phyloP scores from a whole-genome alignment of 1,140 invertebrate genomes.

The Drosophila busckii region DNA sequence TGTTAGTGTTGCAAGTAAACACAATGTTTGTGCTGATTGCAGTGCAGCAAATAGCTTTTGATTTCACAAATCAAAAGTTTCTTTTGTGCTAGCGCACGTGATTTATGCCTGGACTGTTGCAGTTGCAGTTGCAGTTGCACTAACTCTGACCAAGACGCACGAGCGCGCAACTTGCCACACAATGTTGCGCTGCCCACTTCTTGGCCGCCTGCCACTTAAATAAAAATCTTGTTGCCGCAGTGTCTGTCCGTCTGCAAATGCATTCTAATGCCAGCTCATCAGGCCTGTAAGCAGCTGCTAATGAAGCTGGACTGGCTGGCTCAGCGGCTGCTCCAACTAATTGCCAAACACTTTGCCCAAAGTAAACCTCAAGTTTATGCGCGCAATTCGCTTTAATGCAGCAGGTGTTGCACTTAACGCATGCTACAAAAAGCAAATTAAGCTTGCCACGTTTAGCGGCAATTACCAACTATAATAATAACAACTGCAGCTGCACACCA shows the following conservation, averaged over 20 bases:
- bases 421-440: constrained; percentile 8
- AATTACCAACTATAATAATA: constrained; percentile 21
- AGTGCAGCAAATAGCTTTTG: constrained; percentile 78
- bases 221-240: too few species aligned
- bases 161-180: constrained; percentile 31
- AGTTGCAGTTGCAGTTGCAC: constrained; percentile 5
- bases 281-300: constrained; percentile 21
- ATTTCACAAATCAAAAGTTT: constrained; percentile 79
- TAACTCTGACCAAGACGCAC: constrained; percentile 30
- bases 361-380: constrained; percentile 5
- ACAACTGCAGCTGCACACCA: constrained; percentile 39
- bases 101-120: constrained; percentile 74
- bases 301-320: constrained; percentile 39
- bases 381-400: constrained; percentile 17
- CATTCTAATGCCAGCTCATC: constrained; percentile 55
- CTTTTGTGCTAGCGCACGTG: constrained; percentile 67
- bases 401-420: constrained; percentile 9
- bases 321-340: too few species aligned
- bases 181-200: too few species aligned
- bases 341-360: constrained; percentile 35
- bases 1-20: constrained; percentile 21
- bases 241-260: too few species aligned
- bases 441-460: background rate
- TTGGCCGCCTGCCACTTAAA: too few species aligned
- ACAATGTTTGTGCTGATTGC: constrained; percentile 79